Percentiles rank a stretch among this genome's conserved stretches.
Evolutionary conservation across 1,140 invertebrate genomes (phyloP).

Genomic region (Drosophila murphyi): DNA sequence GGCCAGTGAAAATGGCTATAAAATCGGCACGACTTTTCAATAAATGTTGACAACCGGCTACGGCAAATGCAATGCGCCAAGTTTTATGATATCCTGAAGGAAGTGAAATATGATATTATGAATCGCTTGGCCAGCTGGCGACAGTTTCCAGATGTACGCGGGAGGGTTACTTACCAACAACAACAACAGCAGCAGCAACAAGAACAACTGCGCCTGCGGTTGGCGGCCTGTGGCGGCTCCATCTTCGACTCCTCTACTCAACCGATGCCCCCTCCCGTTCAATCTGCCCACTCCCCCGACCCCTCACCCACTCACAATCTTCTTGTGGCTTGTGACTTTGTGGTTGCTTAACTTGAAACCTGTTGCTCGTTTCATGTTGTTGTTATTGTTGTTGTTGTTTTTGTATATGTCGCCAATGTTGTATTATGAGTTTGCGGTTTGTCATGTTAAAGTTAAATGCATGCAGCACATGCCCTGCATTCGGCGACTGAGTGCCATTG

Average conservation of each 20-base stretch:
- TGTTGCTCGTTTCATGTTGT: constrained; percentile 48
- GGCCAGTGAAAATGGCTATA: constrained; percentile 79
- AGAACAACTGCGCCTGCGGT: constrained; percentile 35
- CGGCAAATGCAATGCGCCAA: constrained; percentile 67
- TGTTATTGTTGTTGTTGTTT: constrained; percentile 42
- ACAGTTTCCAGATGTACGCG: constrained; percentile 61
- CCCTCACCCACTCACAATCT: neutral
- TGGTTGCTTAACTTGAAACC: constrained; percentile 65
- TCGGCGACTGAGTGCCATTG: constrained; percentile 75
- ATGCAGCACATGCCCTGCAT: constrained; percentile 82
- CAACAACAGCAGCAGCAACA: constrained; percentile 1
- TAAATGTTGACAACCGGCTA: constrained; percentile 83
- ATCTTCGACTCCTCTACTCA: constrained; percentile 43
- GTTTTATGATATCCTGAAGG: constrained; percentile 84
- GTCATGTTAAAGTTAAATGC: constrained; percentile 82
- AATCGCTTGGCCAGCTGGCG: constrained; percentile 79
- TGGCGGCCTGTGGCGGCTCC: constrained; percentile 52
- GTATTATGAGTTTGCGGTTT: constrained; percentile 82
- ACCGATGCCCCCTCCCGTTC: neutral
- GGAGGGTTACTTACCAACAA: constrained; percentile 33
- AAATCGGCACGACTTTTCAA: constrained; percentile 84
- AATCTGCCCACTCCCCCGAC: neutral
- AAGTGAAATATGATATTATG: constrained; percentile 84
- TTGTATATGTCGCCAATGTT: constrained; percentile 69
- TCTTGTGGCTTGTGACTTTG: constrained; percentile 60